Conservation (phyloP, 2,113 vertebrate genomes). For the Elanus axillaris region DNA sequence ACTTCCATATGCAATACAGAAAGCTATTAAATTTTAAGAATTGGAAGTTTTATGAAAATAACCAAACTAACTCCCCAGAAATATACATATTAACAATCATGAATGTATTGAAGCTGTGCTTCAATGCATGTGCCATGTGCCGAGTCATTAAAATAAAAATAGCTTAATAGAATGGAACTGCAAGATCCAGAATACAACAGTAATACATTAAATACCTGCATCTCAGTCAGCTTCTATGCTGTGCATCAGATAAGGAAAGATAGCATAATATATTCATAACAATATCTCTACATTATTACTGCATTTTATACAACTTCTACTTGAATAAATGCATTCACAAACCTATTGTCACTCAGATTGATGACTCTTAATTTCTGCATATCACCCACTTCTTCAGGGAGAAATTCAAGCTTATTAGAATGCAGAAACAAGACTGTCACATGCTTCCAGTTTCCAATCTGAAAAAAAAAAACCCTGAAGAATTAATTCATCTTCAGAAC, state of each 20-base stretch:
- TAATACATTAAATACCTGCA: background rate
- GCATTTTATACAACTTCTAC: background rate
- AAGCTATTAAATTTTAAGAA: background rate
- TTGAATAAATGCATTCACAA: slow-evolving; percentile 66
- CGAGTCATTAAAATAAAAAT: background rate
- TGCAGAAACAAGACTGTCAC: slow-evolving; percentile 93
- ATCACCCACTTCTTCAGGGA: slow-evolving; percentile 98
- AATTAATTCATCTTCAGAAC: background rate
- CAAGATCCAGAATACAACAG: background rate
- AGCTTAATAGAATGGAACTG: background rate
- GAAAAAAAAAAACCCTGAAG: background rate
- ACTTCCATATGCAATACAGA: background rate
- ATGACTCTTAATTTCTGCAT: slow-evolving; percentile 96
- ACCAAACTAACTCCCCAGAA: background rate
- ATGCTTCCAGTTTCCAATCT: slow-evolving; percentile 93
- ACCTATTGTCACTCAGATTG: slow-evolving; percentile 98
- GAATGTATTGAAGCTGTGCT: background rate
- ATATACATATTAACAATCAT: background rate
- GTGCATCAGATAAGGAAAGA: background rate
- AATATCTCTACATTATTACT: background rate
- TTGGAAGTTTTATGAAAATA: background rate
- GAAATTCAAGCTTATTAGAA: slow-evolving; percentile 95
- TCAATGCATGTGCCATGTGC: background rate
- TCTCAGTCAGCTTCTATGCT: background rate
- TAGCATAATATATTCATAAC: background rate